Evolutionary conservation across 2,888 invertebrate species (phyloP), one percentile per base, ranked within the genome.

Genomic region (Scaptomyza polygonia): DNA sequence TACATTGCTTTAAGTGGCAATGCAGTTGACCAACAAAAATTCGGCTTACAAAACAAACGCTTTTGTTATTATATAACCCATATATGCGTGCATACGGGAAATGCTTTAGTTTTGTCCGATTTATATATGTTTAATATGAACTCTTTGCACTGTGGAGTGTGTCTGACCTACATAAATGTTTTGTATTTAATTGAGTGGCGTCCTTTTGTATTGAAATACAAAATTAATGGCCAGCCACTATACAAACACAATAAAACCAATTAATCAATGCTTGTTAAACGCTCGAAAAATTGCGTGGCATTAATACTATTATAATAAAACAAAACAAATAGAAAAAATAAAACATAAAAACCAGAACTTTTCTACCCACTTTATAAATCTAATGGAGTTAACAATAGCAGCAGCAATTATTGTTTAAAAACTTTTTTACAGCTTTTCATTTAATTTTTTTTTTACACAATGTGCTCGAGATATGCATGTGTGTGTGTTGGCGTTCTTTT

Each of bases 381-480:
- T 69, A 87, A 85, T 81, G 64, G 67, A 68, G 64, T 65, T 78
- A 49, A 69, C 68, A 71, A 66, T 78, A 68, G 66, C 69, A 79
- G 76, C 62, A 27, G 85, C 85, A 82, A 87, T 87, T 87, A 85
- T 85, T 79, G 73, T 81, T 87, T 52, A 61, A 74, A 39, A 87
- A 87, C 65, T 81, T 84, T 81, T 86, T 83, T 67, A 62, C 51
- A 61, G 61, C 72, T 67, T 64, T 72, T 66, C 49, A 53, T 53
- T 58, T 8, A n/a, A n/a, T n/a, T n/a, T n/a, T n/a, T 54, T 3
- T 29, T 54, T 59, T 62, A 36, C 8, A 39, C 48, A 39, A 32
- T 44, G 48, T 21, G 21, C 21, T 21, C 21, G 21, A 21, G 21
- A 21, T 42, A 45, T 30, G 51, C 12, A 25, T 47, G 8, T 30